These are phyloP conservation scores for Podiceps cristatus DNA, from an alignment of 2,113 vertebrate species.

Conservation along the genomic window DNA sequence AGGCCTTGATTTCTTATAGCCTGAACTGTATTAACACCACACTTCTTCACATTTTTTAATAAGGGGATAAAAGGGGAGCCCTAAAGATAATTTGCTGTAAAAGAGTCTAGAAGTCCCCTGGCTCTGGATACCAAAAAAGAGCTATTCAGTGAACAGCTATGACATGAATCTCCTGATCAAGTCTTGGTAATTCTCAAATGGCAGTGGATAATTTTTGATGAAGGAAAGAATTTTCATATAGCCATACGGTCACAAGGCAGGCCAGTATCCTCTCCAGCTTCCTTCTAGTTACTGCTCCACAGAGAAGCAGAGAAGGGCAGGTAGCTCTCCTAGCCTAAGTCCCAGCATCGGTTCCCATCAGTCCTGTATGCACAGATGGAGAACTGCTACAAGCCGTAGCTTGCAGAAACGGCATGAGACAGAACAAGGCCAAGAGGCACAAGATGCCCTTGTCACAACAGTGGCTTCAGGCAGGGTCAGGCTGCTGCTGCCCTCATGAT, in stretches of 20 bases:
- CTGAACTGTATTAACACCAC: neutral
- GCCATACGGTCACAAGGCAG: neutral
- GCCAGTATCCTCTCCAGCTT: neutral
- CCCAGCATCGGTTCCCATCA: neutral
- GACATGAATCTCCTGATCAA: neutral
- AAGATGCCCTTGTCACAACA: fast-evolving
- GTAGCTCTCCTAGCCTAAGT: neutral
- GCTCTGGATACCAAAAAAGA: neutral
- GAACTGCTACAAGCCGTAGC: neutral
- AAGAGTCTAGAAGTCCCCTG: neutral
- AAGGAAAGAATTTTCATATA: neutral
- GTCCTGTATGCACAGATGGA: fast-evolving
- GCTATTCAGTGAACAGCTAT: neutral
- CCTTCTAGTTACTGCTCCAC: neutral
- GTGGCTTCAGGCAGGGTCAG: neutral
- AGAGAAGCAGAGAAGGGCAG: neutral
- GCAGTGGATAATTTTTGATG: neutral
- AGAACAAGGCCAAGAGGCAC: fast-evolving
- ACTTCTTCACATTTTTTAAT: neutral
- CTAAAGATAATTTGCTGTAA: neutral
- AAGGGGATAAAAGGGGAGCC: neutral
- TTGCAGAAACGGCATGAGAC: neutral
- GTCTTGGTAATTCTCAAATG: neutral
- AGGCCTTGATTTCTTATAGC: neutral
- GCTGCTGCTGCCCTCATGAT: neutral